Base-by-base conservation (phyloP, 2,888 invertebrate genomes). In the Eledona agricola region DNA sequence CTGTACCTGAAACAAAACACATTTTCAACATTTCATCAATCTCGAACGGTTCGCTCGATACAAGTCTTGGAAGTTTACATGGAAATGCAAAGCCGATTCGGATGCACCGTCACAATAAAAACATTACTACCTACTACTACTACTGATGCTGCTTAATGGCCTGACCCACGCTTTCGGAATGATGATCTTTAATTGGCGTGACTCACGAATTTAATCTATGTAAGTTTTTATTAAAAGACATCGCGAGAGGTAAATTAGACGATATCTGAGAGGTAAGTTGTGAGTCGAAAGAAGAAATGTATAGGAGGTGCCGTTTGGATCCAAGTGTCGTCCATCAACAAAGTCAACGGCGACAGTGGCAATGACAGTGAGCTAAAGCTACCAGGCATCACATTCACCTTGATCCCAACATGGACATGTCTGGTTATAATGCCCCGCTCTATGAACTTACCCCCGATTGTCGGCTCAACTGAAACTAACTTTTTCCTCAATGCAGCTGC, bases 1-100 rank as follows among this genome's bases (percentile, higher is more conserved):
- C 92, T 86, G 77, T 92, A 93, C 80, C 92, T 93, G 86, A 58
- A 86, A 84, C 69, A 68, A 75, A 77, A 72, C n/a, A 70, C 71
- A 22, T 11, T 15, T 42, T 42, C 31, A 31, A 42, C 2, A 32
- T 7, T 7, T 10, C 7, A 28, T 28, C 28, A 28, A 6, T 9
- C 10, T 19, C 6, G 4, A 19, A 7, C 7, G 6, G 7, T 28
- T 28, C 5, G 28, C 2, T 6, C 7, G 3, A 5, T 12, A n/a
- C 9, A 3, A 10, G 10, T 28, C 9, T 28, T 28, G 28, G 4
- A 28, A 9, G 28, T 28, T 6, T 9, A 28, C 7, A 28, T 3
- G 5, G 10, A 28, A 28, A 32, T 32, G 26, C n/a, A n/a, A 23
- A 23, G 23, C 5, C 32, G 16, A 12, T 16, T 31, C 16, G 3